Evolutionary conservation across 1,140 invertebrate genomes (phyloP).

Genomic region (Heliconius hermathena): DNA sequence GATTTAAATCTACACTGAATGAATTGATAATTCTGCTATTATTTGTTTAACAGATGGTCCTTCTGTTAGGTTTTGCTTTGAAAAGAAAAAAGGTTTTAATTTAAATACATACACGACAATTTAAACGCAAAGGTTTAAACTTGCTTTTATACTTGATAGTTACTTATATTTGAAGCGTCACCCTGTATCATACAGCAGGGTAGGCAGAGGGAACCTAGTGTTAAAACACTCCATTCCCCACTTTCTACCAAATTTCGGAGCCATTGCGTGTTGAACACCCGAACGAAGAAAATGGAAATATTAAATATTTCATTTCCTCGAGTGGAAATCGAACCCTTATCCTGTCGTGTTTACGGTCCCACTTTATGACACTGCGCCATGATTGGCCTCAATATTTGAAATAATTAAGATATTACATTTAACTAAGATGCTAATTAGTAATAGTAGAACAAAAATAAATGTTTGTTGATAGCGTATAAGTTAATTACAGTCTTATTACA

Average conservation of each 20-base stretch:
- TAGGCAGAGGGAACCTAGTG: neutral
- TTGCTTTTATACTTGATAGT: neutral
- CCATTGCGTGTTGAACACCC: too few species aligned
- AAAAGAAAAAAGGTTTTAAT: neutral
- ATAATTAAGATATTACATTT: neutral
- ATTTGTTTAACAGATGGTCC: neutral
- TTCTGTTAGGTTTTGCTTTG: neutral
- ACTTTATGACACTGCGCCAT: too few species aligned
- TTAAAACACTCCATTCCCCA: neutral
- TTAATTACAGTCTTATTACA: neutral
- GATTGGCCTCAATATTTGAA: neutral
- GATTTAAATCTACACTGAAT: constrained; percentile 15
- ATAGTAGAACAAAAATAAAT: neutral
- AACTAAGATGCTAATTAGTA: neutral
- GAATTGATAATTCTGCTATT: constrained; percentile 13
- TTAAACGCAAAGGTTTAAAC: neutral
- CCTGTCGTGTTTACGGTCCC: too few species aligned
- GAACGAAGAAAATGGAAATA: too few species aligned
- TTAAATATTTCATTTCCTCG: too few species aligned
- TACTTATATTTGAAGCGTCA: too few species aligned
- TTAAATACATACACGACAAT: neutral
- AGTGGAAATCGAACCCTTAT: too few species aligned
- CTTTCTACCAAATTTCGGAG: too few species aligned
- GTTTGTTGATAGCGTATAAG: neutral
- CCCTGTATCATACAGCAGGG: neutral